A percentile compares a stretch with the other conserved stretches of the same genome.
phyloP scores from a whole-genome alignment of 2,113 vertebrate genomes.

The Rhodinocichla rosea region DNA sequence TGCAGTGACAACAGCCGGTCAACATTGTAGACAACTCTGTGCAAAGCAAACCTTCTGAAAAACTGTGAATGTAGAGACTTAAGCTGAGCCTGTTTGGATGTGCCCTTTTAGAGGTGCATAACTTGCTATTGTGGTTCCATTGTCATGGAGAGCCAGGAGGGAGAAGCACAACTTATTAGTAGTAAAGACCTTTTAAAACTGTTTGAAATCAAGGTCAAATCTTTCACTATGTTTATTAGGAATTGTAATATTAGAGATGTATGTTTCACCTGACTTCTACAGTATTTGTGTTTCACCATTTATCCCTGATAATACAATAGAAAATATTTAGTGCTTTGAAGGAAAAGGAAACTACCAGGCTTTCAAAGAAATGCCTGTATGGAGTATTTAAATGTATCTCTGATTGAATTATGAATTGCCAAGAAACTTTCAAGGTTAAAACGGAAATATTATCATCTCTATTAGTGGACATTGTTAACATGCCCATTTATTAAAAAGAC shows the following conservation, averaged over 20 bases:
- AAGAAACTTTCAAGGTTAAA: constrained; percentile 41
- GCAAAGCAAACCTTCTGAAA: not conserved
- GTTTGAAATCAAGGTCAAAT: not conserved
- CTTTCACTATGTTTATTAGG: not conserved
- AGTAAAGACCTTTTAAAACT: not conserved
- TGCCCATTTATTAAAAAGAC: constrained; percentile 54
- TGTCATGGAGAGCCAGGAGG: not conserved
- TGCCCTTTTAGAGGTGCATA: not conserved
- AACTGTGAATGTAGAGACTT: not conserved
- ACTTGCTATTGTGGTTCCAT: not conserved
- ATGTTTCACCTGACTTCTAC: not conserved
- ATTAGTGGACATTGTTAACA: constrained; percentile 42
- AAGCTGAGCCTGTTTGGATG: not conserved
- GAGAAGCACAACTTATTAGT: not conserved
- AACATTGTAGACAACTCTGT: not conserved
- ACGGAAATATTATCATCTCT: constrained; percentile 40
- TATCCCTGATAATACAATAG: not conserved
- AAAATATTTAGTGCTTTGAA: not conserved
- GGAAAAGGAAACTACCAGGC: not conserved
- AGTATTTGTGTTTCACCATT: not conserved
- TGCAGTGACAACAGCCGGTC: not conserved
- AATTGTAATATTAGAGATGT: not conserved
- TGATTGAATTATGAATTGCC: not conserved
- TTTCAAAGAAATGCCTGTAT: not conserved
- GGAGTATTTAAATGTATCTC: not conserved